Percentiles rank a stretch among this genome's conserved stretches.
phyloP scores from a whole-genome alignment of 2,888 invertebrate species.

The Sarcophaga caerulescens region DNA sequence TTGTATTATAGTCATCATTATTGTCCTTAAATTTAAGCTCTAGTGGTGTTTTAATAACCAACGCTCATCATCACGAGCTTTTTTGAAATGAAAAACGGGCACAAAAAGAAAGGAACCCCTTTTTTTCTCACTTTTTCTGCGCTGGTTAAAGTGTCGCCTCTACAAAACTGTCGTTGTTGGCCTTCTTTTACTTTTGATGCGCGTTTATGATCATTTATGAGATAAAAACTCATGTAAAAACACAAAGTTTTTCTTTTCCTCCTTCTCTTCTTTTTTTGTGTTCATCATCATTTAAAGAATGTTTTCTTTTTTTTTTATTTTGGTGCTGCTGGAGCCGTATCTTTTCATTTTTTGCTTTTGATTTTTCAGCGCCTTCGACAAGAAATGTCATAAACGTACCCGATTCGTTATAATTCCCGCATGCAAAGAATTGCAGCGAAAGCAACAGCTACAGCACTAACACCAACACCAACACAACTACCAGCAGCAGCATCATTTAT shows the following conservation, averaged over 20 bases:
- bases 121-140: slow-evolving; percentile 25
- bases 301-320: slow-evolving; percentile 37
- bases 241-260: slow-evolving; percentile 46
- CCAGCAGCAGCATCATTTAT: slow-evolving; percentile 29
- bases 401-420: slow-evolving; percentile 48
- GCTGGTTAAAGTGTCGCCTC: slow-evolving; percentile 67
- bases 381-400: slow-evolving; percentile 66
- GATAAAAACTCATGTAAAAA: slow-evolving; percentile 69
- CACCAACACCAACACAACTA: slow-evolving; percentile 14
- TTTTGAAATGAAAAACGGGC: slow-evolving; percentile 18
- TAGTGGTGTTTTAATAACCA: slow-evolving; percentile 65
- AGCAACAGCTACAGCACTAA: not conserved
- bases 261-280: slow-evolving; percentile 36
- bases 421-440: slow-evolving; percentile 65
- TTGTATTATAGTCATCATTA: slow-evolving; percentile 35
- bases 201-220: slow-evolving; percentile 70
- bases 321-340: not conserved
- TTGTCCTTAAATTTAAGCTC: slow-evolving; percentile 48
- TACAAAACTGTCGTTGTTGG: slow-evolving; percentile 68
- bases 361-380: slow-evolving; percentile 66
- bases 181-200: slow-evolving; percentile 49
- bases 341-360: slow-evolving; percentile 27
- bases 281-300: not conserved
- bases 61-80: slow-evolving; percentile 49
- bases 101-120: slow-evolving; percentile 33